Percentiles rank a stretch among this genome's conserved stretches.
phyloP scores from a whole-genome alignment of 2,888 invertebrate genomes.

The Drosophila borealis region DNA sequence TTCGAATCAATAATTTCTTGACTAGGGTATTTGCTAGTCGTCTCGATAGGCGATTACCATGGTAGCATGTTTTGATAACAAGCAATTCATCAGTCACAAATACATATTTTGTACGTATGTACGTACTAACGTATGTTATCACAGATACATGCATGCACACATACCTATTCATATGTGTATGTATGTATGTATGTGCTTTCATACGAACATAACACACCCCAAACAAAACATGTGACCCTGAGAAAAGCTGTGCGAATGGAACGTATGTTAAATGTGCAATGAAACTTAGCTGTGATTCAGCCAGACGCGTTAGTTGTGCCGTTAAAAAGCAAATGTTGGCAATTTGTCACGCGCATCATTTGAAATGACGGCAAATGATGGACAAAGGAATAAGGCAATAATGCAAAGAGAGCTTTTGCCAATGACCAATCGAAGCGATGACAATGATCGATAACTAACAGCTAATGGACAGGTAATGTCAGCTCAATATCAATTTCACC shows the following conservation, averaged over 20 bases:
- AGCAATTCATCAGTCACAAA: background rate
- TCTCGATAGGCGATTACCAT: background rate
- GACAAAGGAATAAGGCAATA: background rate
- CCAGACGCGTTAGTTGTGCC: background rate
- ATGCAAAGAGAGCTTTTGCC: background rate
- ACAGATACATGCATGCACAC: background rate
- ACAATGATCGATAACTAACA: conserved; percentile 37
- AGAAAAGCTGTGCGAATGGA: conserved; percentile 9
- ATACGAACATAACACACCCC: background rate
- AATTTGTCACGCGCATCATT: conserved; percentile 19
- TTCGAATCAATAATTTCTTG: background rate
- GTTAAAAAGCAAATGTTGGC: background rate
- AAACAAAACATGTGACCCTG: background rate
- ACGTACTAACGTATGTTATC: background rate
- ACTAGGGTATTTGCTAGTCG: background rate
- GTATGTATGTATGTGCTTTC: background rate
- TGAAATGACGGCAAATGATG: conserved; percentile 11
- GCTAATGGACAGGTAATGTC: conserved; percentile 23
- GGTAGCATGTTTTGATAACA: conserved; percentile 3
- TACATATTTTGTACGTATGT: background rate
- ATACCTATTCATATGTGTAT: background rate
- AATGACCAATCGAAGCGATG: conserved; percentile 11
- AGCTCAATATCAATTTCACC: conserved; percentile 40
- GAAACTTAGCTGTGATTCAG: conserved; percentile 10
- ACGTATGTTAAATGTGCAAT: background rate